These are phyloP conservation scores for Linyphia triangularis DNA, from an alignment of 2,888 invertebrate species.

Conservation along the genomic window DNA sequence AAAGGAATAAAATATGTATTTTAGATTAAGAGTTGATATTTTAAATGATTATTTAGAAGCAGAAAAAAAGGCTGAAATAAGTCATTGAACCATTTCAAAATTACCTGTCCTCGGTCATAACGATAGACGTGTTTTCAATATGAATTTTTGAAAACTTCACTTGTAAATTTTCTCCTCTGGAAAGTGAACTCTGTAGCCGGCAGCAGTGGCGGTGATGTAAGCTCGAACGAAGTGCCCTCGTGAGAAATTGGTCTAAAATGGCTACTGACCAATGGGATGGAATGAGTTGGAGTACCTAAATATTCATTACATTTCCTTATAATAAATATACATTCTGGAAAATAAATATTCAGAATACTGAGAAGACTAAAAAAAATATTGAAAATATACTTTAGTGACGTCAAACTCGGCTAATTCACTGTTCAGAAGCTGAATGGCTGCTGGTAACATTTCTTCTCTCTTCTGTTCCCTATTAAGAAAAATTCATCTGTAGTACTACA, in stretches of 20 bases:
- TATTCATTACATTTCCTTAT: background rate
- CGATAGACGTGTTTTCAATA: constrained; percentile 78
- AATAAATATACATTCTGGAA: background rate
- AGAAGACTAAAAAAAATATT: background rate
- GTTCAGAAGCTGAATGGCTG: constrained; percentile 81
- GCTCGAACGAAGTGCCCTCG: constrained; percentile 80
- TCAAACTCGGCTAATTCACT: constrained; percentile 81
- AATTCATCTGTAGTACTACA: too few species aligned
- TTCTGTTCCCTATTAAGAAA: constrained; percentile 50
- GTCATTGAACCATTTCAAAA: too few species aligned
- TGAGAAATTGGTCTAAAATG: constrained; percentile 80
- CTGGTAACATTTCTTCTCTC: constrained; percentile 79
- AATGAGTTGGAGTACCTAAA: constrained; percentile 79
- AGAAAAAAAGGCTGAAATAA: background rate
- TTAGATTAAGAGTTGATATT: too few species aligned
- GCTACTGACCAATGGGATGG: constrained; percentile 81
- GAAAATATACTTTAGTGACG: constrained; percentile 79
- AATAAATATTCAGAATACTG: background rate
- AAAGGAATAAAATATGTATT: background rate
- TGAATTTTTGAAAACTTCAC: constrained; percentile 79
- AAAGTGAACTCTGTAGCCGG: constrained; percentile 80
- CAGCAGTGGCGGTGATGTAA: constrained; percentile 79
- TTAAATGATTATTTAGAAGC: too few species aligned
- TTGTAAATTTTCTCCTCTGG: constrained; percentile 80
- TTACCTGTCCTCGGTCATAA: constrained; percentile 80